Evolutionary conservation across 2,113 vertebrate genomes (phyloP), one percentile per base, ranked within the genome.

Genomic region (Sinocyclocheilus grahami): DNA sequence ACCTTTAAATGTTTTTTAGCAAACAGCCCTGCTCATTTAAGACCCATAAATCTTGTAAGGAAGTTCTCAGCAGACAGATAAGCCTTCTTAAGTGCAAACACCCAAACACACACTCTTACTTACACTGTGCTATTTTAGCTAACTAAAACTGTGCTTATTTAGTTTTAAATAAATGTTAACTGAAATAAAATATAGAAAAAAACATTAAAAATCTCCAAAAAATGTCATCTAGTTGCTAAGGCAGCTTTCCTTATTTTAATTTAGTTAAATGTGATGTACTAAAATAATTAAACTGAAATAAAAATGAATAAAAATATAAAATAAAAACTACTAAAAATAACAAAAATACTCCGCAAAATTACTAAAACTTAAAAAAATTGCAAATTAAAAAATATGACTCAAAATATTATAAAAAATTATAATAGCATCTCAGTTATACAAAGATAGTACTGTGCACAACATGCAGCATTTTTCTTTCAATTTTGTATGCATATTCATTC

Each of bases 21-120:
- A 22, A 48, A 69, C 55, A 33, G 24, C 8, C 48, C 42, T 55
- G 62, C 30, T 85, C 63, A 42, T 78, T 85, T 85, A 85, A 85
- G 84, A 69, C 46, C 30, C 27, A 16, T 69, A 55, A 82, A 82
- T 76, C 79, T 60, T 24, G n/a, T 67, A 39, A 67, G 9, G 67
- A 60, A 42, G 62, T 33, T 86, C 39, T 39, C 14, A 20, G 30
- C 53, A 75, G 78, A 86, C 65, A 82, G 48, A 27, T 74, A 82
- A 62, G 51, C 78, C 37, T 65, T 37, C 58, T 69, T 62, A 27
- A 46, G 13, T 33, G 20, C 27, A 71, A 48, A 48, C 20, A 85
- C 82, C 69, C 82, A 80, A 77, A 74, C 65, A 84, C 53, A 55
- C 27, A 80, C 22, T 33, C 37, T 72, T 75, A 51, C 39, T 33